phyloP scores from a whole-genome alignment of 2,113 vertebrate genomes.

The Otis tarda region DNA sequence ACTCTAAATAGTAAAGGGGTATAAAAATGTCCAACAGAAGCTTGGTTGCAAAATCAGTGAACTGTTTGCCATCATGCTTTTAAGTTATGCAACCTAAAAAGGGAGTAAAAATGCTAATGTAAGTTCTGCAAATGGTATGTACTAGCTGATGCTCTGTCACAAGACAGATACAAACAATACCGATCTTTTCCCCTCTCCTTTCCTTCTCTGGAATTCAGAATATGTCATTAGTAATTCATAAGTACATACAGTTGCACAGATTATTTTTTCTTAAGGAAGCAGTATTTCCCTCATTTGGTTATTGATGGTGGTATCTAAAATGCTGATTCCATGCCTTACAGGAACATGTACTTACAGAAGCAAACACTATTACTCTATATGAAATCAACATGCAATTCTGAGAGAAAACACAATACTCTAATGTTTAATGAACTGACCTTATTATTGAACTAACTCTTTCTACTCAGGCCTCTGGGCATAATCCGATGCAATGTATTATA shows the following conservation, averaged over 20 bases:
- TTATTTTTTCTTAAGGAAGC: background rate
- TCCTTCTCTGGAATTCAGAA: background rate
- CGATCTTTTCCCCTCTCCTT: background rate
- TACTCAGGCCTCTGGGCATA: constrained; percentile 45
- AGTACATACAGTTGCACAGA: background rate
- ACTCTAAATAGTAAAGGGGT: background rate
- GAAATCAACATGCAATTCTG: constrained; percentile 11
- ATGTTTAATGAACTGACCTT: constrained; percentile 58
- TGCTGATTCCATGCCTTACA: background rate
- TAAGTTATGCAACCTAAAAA: background rate
- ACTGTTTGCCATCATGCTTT: background rate
- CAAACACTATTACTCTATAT: background rate
- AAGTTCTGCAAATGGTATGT: background rate
- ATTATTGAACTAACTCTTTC: constrained; percentile 56
- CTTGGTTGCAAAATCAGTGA: background rate
- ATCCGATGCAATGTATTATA: constrained; percentile 49
- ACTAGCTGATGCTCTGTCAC: background rate
- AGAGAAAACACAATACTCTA: constrained; percentile 13
- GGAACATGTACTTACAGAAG: background rate
- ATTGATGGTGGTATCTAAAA: background rate
- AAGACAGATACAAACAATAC: background rate
- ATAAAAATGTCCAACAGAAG: background rate
- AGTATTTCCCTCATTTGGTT: background rate
- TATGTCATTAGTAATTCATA: background rate
- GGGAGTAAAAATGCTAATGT: background rate